Evolutionary conservation across 2,888 invertebrate genomes (phyloP).

Genomic region (Harpalus rubripes): DNA sequence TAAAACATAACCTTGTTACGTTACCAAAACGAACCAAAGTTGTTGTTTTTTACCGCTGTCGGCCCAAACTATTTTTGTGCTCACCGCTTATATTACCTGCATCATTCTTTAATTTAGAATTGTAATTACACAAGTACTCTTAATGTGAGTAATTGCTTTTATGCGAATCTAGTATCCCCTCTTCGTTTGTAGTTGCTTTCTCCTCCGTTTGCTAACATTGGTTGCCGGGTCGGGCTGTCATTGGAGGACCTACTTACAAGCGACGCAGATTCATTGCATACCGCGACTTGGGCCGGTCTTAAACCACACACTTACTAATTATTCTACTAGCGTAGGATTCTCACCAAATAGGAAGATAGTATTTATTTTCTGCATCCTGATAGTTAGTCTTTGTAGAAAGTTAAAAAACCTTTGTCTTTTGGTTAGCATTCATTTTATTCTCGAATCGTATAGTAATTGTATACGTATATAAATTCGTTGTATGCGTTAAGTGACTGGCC

Average conservation of each 20-base stretch:
- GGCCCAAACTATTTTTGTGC: no score
- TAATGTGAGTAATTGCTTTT: background rate
- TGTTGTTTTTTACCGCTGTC: no score
- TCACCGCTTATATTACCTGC: no score
- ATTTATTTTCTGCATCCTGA: background rate
- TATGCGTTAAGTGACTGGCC: no score
- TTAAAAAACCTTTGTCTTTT: no score
- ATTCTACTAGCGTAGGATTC: background rate
- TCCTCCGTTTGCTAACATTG: slow-evolving; percentile 9
- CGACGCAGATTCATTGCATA: slow-evolving; percentile 37
- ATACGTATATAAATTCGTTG: no score
- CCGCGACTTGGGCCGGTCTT: slow-evolving; percentile 30
- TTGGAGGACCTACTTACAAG: slow-evolving; percentile 52
- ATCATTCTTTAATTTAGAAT: no score
- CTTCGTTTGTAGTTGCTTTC: background rate
- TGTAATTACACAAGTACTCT: background rate
- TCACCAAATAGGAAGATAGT: background rate
- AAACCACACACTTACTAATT: background rate
- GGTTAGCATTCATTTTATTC: no score
- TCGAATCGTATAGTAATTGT: no score
- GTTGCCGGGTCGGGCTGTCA: background rate
- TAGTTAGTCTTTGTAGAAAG: no score
- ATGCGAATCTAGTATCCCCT: slow-evolving; percentile 6
- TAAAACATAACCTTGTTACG: no score
- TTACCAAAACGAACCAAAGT: no score